Evolutionary conservation across 2,888 invertebrate genomes (phyloP).

Genomic region (Slavum lentiscoides): DNA sequence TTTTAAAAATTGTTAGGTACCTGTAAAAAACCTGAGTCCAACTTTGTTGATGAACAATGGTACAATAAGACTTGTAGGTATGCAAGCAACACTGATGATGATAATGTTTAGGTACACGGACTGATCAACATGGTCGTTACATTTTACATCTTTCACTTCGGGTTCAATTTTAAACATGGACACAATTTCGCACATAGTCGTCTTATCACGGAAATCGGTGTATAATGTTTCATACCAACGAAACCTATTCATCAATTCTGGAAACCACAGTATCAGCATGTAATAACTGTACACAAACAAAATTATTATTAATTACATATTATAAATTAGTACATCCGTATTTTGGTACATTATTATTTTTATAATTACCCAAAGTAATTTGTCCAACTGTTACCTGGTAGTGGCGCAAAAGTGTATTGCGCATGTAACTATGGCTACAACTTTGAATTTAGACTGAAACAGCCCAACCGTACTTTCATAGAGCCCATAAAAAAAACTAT

Average conservation of each 20-base stretch:
- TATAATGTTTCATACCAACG: constrained; percentile 72
- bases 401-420: constrained; percentile 39
- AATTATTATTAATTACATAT: not conserved
- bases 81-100: constrained; percentile 77
- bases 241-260: constrained; percentile 82
- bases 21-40: constrained; percentile 79
- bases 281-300: constrained; percentile 70
- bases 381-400: constrained; percentile 26
- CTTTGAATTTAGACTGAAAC: constrained; percentile 34
- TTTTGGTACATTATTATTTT: not conserved
- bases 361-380: not conserved
- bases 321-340: not conserved
- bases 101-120: constrained; percentile 76
- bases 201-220: constrained; percentile 66
- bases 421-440: constrained; percentile 25
- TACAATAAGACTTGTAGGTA: constrained; percentile 78
- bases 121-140: constrained; percentile 62
- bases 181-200: constrained; percentile 78
- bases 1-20: constrained; percentile 60
- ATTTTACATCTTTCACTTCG: not conserved
- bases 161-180: constrained; percentile 59
- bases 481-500: constrained; percentile 7
- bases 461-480: constrained; percentile 5
- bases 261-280: constrained; percentile 90
- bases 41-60: constrained; percentile 77